Base-by-base conservation (phyloP, 2,888 invertebrate species). In the Pemphredon lugubris region DNA sequence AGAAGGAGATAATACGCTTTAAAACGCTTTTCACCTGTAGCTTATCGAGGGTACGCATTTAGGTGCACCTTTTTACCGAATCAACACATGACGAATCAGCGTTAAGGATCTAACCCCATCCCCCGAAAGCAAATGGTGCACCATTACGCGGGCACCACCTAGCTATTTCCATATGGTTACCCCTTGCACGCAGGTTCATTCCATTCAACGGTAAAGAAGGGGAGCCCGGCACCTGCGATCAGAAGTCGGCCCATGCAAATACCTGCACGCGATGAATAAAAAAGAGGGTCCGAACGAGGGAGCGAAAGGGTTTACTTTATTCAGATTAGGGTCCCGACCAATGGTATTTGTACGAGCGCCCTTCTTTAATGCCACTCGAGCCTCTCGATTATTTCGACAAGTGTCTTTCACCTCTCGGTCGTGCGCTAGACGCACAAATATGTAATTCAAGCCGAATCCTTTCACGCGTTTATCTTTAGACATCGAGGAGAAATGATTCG, bases 231-330 rank as follows among this genome's bases (percentile, higher is more conserved):
- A 87, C 87, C 87, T 88, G 84, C 70, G 50, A 39, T 44, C 48
- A 20, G 26, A 55, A 54, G 69, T 51, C 47, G 68, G 73, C 74
- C 67, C 86, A 86, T 86, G 86, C 87, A 86, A 87, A 87, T 86
- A 84, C 84, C 83, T 81, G 78, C 66, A 65, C 64, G 65, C 74
- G 79, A 80, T 81, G 84, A 83, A 83, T 85, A 82, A 85, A 85
- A 85, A 84, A 74, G 73, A 81, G 84, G 84, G 79, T 74, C 64
- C 63, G 58, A 40, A 40, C 59, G 72, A 69, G 78, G 79, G 73
- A 53, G n/a, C n/a, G 69, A 83, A 87, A 84, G 86, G 87, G 87
- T 86, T 83, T 74, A 48, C 73, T 83, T 73, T 87, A 89, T 89
- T 89, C 88, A 89, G 88, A 89, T 88, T 85, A 88, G 83, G 81